Base-by-base conservation (phyloP, 2,888 invertebrate species). In the Saturnia japonica region DNA sequence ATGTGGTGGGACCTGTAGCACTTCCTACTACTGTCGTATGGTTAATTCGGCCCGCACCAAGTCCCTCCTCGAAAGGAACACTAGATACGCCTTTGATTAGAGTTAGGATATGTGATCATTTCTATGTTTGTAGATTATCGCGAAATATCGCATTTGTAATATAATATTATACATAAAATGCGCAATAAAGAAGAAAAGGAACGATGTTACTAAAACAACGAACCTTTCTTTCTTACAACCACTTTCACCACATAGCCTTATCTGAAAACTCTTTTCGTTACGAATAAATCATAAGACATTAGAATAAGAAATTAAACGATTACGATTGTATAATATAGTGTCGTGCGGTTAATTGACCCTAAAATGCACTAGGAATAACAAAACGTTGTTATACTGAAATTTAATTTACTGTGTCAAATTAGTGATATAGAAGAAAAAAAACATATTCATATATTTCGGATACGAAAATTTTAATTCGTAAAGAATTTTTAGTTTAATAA, bases 361-460 rank as follows among this genome's bases (percentile, higher is more conserved):
- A 19, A 22, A 64, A 64, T 19, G 1, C n/a, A 19, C 40, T 8
- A 1, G 9, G 2, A 64, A 40, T 64, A 40, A n/a, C n/a, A 14
- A 9, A 40, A 64, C 9, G 34, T 40, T 64, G 64, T 40, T 28
- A 64, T 64, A 40, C 40, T 64, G 64, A n/a, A 64, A 40, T 64
- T 64, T 40, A 64, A 12, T 64, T 64, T n/a, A 19, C 40, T 64
- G 40, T 54, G 54, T 54, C 54, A 54, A 11, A 8, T 9, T 54
- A 54, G n/a, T 54, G 54, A 54, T 11, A 8, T 54, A n/a, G n/a
- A n/a, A n/a, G n/a, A n/a, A n/a, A n/a, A n/a, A n/a, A n/a, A n/a
- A n/a, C n/a, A n/a, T n/a, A n/a, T n/a, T n/a, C 25, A 19, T 4
- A 25, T 14, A 60, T 60, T 14, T 28, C 16, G 57, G 25, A 14